phyloP scores from a whole-genome alignment of 2,113 vertebrate genomes.

The Xenopus laevis region DNA sequence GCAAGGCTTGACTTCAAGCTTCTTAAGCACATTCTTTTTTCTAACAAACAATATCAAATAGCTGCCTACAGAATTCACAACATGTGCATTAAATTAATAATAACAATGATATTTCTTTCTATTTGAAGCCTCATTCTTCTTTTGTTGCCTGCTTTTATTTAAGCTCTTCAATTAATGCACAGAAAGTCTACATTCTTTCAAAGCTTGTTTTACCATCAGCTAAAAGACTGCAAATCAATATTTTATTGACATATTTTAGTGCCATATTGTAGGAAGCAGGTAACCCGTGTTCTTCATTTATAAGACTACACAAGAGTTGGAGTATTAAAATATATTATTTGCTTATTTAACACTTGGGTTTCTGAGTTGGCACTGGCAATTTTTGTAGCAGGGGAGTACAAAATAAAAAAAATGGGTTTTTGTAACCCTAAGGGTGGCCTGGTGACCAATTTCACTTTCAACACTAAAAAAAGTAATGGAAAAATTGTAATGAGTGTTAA shows the following conservation, averaged over 20 bases:
- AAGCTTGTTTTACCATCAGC: neutral
- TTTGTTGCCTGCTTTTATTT: constrained; percentile 4
- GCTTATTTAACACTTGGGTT: constrained; percentile 5
- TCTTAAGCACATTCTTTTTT: neutral
- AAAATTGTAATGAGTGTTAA: too few species aligned
- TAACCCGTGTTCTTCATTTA: constrained; percentile 24
- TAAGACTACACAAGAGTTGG: constrained; percentile 17
- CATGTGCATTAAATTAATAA: constrained; percentile 4
- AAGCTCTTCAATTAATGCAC: constrained; percentile 35
- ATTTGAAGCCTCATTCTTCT: too few species aligned
- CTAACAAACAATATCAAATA: neutral
- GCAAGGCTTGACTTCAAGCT: neutral
- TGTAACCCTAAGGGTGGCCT: too few species aligned
- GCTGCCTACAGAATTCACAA: constrained; percentile 4
- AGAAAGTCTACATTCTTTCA: constrained; percentile 23
- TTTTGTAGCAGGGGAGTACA: too few species aligned
- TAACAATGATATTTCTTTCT: neutral
- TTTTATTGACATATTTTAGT: neutral
- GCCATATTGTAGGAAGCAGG: constrained; percentile 18
- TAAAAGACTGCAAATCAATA: constrained; percentile 25
- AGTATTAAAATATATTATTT: constrained; percentile 30
- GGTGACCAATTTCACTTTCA: too few species aligned
- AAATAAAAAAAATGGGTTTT: too few species aligned
- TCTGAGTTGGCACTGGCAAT: neutral
- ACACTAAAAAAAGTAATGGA: too few species aligned